A percentile compares a stretch with the other conserved stretches of the same genome.
phyloP scores from a whole-genome alignment of 2,797 vertebrate genomes.

The Crenuchus spilurus region DNA sequence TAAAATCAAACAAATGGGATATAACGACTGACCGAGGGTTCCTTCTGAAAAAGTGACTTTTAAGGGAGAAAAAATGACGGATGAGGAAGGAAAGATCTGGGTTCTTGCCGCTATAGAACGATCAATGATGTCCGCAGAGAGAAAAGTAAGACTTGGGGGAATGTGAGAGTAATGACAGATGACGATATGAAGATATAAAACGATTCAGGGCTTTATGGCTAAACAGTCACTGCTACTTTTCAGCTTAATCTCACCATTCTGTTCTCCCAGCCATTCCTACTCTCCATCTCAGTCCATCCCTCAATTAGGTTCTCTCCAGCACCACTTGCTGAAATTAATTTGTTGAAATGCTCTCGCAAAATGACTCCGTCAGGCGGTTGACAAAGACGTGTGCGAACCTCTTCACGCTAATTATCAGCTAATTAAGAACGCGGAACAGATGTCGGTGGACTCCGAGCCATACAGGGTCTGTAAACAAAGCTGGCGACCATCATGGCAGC shows the following conservation, averaged over 20 bases:
- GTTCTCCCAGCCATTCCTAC: background rate
- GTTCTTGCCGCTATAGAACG: background rate
- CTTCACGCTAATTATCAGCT: slow-evolving; percentile 91
- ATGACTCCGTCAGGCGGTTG: slow-evolving; percentile 82
- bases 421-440: slow-evolving; percentile 95
- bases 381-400: slow-evolving; percentile 82
- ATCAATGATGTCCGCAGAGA: background rate
- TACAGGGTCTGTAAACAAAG: slow-evolving; percentile 96
- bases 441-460: slow-evolving; percentile 88
- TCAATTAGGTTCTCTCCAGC: slow-evolving; percentile 8
- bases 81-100: background rate
- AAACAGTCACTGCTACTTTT: background rate
- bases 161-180: background rate
- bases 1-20: background rate
- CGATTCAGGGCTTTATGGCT: background rate
- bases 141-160: background rate
- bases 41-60: background rate
- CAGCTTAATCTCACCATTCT: background rate
- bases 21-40: background rate
- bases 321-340: slow-evolving; percentile 84
- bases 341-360: slow-evolving; percentile 85
- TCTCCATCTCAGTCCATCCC: background rate
- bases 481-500: slow-evolving; percentile 89
- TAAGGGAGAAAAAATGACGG: background rate
- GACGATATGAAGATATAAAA: background rate